Base-by-base conservation (phyloP, 2,888 invertebrate species). In the Volucella bombylans region DNA sequence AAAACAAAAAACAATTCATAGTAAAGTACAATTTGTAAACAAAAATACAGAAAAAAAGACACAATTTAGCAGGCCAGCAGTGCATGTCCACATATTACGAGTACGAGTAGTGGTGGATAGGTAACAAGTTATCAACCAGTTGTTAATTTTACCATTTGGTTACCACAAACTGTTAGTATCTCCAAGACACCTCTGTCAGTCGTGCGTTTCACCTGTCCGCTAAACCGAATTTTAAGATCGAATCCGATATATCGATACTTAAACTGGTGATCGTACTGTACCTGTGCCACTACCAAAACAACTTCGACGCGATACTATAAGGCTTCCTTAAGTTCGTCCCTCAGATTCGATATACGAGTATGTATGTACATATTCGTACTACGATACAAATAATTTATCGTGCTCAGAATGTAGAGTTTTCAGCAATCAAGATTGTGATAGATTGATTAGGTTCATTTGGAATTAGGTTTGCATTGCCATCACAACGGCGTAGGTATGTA, bases 91-190 rank as follows among this genome's bases (percentile, higher is more conserved):
- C 49, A 38, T n/a, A n/a, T n/a, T n/a, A n/a, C n/a, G n/a, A n/a
- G n/a, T n/a, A n/a, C n/a, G n/a, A n/a, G n/a, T n/a, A 11, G 38
- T 55, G 39, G 14, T 8, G 10, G 14, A 43, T 6, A 67, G 10
- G 54, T 11, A n/a, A 57, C 41, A 31, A 4, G 41, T 49, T 31
- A 31, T 1, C 31, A 67, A 52, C 67, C 43, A 59, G 57, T 18
- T 14, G 11, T 49, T 57, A n/a, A n/a, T n/a, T 52, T 64, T 18
- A 59, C 18, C 65, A 55, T 68, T 68, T 68, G 68, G 50, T 77
- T 64, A 50, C 72, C 43, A 52, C 50, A 1, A 43, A 45, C 71
- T 41, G 71, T 82, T 59, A 78, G 82, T 82, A 67, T 77, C 39
- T 67, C 11, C 39, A 68, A 39, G 68, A 57, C 50, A 50, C 49